Evolutionary conservation across 1,140 invertebrate genomes (phyloP).

Genomic region (Plutomurus gul): DNA sequence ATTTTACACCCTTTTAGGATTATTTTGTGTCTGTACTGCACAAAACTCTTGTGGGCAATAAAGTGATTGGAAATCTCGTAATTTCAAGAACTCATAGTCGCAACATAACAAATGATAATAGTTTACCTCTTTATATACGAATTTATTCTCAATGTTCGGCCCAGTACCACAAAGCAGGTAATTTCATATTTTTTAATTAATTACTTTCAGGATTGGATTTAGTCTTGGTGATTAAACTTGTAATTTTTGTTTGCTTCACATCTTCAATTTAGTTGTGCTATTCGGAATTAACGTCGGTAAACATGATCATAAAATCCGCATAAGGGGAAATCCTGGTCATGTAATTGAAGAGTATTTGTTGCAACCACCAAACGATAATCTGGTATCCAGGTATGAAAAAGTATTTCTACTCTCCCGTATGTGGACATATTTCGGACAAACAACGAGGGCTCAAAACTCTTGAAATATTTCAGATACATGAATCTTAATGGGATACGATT

Average conservation of each 20-base stretch:
- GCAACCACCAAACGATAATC: background rate
- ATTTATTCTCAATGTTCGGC: background rate
- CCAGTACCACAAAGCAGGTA: background rate
- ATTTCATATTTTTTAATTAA: background rate
- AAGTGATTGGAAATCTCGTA: background rate
- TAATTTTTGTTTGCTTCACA: too few relatives aligned
- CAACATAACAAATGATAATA: background rate
- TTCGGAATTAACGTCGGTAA: background rate
- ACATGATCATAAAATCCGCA: background rate
- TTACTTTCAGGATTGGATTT: background rate
- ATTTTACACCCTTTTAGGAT: background rate
- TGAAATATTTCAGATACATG: background rate
- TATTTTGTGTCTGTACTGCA: background rate
- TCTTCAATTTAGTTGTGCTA: background rate
- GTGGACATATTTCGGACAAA: background rate
- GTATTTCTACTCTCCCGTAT: background rate
- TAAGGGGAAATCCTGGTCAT: background rate
- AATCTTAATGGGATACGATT: background rate
- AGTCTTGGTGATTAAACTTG: background rate
- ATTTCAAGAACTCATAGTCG: background rate
- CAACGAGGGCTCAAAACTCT: background rate
- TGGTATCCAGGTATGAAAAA: background rate
- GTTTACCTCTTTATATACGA: background rate
- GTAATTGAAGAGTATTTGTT: constrained; percentile 23
- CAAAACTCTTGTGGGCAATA: background rate